Percentiles rank a stretch among this genome's conserved stretches.
phyloP scores from a whole-genome alignment of 2,888 invertebrate species.

The Agonopterix heracliana region DNA sequence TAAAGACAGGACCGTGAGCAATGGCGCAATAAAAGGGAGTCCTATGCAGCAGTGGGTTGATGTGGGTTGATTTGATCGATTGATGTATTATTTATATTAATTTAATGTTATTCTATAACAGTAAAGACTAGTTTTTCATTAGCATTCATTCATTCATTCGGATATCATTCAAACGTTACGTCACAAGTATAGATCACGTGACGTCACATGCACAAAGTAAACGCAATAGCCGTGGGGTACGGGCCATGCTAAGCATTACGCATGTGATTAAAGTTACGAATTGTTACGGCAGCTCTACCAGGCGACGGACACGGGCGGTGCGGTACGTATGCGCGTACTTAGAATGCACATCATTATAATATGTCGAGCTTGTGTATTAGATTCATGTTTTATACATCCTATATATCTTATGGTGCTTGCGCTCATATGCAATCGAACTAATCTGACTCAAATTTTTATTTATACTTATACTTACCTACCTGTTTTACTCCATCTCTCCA shows the following conservation, averaged over 20 bases:
- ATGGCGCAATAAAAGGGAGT: too few species aligned
- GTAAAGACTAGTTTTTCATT: too few species aligned
- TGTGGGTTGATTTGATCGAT: too few species aligned
- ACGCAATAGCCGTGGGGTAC: neutral
- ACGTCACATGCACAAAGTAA: slow-evolving; percentile 11
- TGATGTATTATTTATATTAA: too few species aligned
- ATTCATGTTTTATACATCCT: slow-evolving; percentile 6
- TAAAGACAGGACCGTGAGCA: too few species aligned
- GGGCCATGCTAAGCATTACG: slow-evolving; percentile 14
- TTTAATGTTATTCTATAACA: too few species aligned
- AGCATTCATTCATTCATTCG: neutral
- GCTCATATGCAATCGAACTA: too few species aligned
- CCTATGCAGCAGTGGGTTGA: too few species aligned
- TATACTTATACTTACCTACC: too few species aligned
- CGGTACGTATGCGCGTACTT: slow-evolving; percentile 58
- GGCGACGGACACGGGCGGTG: slow-evolving; percentile 66
- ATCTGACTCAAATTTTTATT: too few species aligned
- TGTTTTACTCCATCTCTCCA: too few species aligned
- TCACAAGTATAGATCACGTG: neutral
- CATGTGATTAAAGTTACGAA: slow-evolving; percentile 55
- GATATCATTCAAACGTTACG: neutral
- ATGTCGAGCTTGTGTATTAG: slow-evolving; percentile 22
- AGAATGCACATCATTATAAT: slow-evolving; percentile 8
- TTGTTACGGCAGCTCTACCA: slow-evolving; percentile 75
- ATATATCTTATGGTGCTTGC: neutral